Evolutionary conservation across 2,113 vertebrate species (phyloP).

Genomic region (Pyxicephalus adspersus): DNA sequence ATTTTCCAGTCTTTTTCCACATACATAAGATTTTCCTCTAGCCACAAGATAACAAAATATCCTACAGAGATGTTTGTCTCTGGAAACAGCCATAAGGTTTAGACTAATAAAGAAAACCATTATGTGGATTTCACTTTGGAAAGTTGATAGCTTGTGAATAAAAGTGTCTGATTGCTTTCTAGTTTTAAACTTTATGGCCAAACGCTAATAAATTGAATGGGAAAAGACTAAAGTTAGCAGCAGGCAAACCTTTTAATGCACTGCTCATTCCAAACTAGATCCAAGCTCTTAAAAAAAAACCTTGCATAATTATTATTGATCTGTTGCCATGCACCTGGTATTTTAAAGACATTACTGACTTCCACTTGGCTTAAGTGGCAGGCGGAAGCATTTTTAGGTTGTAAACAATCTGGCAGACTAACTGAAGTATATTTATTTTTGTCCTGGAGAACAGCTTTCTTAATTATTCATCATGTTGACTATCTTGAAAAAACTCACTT

Average conservation of each 20-base stretch:
- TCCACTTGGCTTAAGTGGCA: slow-evolving; percentile 20
- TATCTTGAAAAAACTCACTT: slow-evolving; percentile 7
- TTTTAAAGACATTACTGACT: slow-evolving; percentile 45
- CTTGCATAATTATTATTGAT: slow-evolving; percentile 33
- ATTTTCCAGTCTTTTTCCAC: background rate
- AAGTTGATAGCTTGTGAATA: background rate
- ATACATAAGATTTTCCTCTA: background rate
- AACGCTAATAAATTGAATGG: background rate
- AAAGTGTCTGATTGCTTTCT: background rate
- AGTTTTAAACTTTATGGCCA: background rate
- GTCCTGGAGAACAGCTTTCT: background rate
- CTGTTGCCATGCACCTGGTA: slow-evolving; percentile 44
- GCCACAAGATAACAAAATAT: background rate
- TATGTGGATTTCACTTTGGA: background rate
- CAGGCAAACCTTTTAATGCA: slow-evolving; percentile 22
- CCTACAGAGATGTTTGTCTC: background rate
- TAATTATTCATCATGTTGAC: slow-evolving; percentile 6
- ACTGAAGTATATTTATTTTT: slow-evolving; percentile 34
- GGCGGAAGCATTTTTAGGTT: slow-evolving; percentile 15
- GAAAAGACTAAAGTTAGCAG: slow-evolving; percentile 4
- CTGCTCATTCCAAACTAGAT: slow-evolving; percentile 8
- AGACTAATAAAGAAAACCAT: background rate
- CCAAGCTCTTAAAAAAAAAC: background rate
- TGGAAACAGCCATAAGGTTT: slow-evolving; percentile 8
- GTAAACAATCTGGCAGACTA: slow-evolving; percentile 25